These are phyloP conservation scores for Acleris sparsana DNA, from an alignment of 2,888 invertebrate genomes.

Conservation along the genomic window DNA sequence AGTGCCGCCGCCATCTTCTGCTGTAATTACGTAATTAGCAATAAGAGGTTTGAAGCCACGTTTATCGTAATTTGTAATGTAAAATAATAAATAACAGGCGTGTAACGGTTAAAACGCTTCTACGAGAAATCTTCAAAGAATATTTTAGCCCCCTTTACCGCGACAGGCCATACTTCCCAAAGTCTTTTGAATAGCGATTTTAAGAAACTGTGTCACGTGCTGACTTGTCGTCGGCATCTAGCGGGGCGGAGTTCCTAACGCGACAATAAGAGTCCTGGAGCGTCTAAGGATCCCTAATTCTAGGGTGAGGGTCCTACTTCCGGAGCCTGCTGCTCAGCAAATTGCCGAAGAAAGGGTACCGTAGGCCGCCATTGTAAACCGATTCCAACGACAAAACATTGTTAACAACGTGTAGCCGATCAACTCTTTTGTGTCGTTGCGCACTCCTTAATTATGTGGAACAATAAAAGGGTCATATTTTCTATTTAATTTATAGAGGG, in stretches of 20 bases:
- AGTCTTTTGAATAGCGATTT: slow-evolving; percentile 25
- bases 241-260: slow-evolving; percentile 69
- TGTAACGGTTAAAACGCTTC: slow-evolving; percentile 11
- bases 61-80: neutral
- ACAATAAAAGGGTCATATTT: slow-evolving; percentile 83
- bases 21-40: neutral
- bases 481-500: slow-evolving; percentile 78
- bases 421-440: slow-evolving; percentile 70
- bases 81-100: neutral
- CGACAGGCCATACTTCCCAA: slow-evolving; percentile 13
- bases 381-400: slow-evolving; percentile 79
- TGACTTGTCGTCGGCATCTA: slow-evolving; percentile 60
- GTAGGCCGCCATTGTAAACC: slow-evolving; percentile 74
- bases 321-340: slow-evolving; percentile 77
- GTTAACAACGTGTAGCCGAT: slow-evolving; percentile 79
- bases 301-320: slow-evolving; percentile 72
- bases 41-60: neutral
- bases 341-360: slow-evolving; percentile 81
- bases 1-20: too few relatives aligned
- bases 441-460: slow-evolving; percentile 81
- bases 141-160: slow-evolving; percentile 21
- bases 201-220: slow-evolving; percentile 70
- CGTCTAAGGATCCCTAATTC: slow-evolving; percentile 72
- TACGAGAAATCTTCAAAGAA: slow-evolving; percentile 1
- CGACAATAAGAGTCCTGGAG: slow-evolving; percentile 72